Evolutionary conservation across 2,113 vertebrate genomes (phyloP), one percentile per base, ranked within the genome.

Genomic region (Triplophysa rosa): DNA sequence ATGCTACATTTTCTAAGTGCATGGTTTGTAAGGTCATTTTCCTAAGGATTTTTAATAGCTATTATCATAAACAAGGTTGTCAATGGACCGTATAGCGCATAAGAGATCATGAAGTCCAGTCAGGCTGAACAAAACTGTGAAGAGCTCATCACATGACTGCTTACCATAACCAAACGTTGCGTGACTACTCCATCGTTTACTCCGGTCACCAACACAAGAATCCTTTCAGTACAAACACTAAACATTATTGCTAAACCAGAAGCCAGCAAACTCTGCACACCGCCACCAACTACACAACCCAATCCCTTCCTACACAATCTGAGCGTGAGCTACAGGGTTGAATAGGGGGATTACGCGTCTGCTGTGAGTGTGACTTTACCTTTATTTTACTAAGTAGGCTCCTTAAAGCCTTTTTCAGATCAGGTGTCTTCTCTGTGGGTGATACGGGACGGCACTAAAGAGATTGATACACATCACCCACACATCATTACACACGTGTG

Each of bases 351-450:
- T 45, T 1, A 58, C 16, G 6, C n/a, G 10, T 21, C 16, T n/a
- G 54, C 54, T 58, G 45, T 45, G 54, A 33, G 33, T 37, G 33
- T 37, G 65, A 17, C 85, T 80, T 93, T 94, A 94, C 93, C 93
- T 94, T 94, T 87, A 92, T 92, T 86, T 92, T 94, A 93, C 92
- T 94, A 92, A 94, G 91, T 83, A 94, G 90, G 87, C 90, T 93
- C 92, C 93, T 92, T 92, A 94, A 92, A 85, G 92, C 92, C 90
- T 92, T 92, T 93, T 94, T 94, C 91, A 93, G 90, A 90, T 94
- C 92, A 65, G 91, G 91, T 86, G 92, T 94, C 91, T 92, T 93
- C 91, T 93, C 93, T 91, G 92, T 91, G 59, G 91, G 89, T 23
- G 92, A 93, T 77, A 91, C 89, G 17, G 90, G 90, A 87, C 91